A percentile compares a stretch with the other conserved stretches of the same genome.
phyloP scores from a whole-genome alignment of 2,888 invertebrate species.

The Hyposoter didymator region DNA sequence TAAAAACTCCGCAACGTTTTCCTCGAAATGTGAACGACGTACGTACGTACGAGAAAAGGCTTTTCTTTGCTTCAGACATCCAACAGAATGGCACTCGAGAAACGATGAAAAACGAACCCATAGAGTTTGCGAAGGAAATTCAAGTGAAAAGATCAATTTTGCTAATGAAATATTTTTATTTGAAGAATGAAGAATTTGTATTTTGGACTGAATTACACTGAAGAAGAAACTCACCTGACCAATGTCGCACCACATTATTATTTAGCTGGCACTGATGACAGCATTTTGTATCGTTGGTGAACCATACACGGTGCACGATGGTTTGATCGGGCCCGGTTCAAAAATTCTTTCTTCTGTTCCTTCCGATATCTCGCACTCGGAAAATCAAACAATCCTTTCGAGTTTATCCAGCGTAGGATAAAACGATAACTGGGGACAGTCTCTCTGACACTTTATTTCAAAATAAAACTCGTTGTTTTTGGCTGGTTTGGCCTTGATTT shows the following conservation, averaged over 20 bases:
- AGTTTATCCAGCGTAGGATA: conserved; percentile 33
- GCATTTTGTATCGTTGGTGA: conserved; percentile 82
- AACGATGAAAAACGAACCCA: neutral
- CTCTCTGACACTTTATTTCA: conserved; percentile 8
- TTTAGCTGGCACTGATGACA: conserved; percentile 83
- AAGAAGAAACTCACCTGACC: conserved; percentile 82
- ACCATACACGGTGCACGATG: conserved; percentile 76
- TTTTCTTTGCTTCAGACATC: neutral
- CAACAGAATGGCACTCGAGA: neutral
- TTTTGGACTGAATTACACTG: conserved; percentile 20
- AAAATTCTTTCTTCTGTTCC: conserved; percentile 8
- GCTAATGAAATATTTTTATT: neutral
- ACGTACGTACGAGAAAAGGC: neutral
- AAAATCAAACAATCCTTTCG: conserved; percentile 24
- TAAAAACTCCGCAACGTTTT: neutral
- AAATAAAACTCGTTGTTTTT: conserved; percentile 23
- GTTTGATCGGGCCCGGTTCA: conserved; percentile 64
- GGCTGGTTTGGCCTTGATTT: conserved; percentile 13
- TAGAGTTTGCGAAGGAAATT: neutral
- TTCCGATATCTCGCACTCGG: conserved; percentile 9
- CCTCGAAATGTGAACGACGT: too few relatives aligned
- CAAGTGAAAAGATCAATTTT: neutral
- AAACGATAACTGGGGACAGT: conserved; percentile 32
- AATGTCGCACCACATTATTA: conserved; percentile 84
- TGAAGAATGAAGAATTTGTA: conserved; percentile 1